Base-by-base conservation (phyloP, 2,797 vertebrate genomes). In the Poeciliopsis turneri region DNA sequence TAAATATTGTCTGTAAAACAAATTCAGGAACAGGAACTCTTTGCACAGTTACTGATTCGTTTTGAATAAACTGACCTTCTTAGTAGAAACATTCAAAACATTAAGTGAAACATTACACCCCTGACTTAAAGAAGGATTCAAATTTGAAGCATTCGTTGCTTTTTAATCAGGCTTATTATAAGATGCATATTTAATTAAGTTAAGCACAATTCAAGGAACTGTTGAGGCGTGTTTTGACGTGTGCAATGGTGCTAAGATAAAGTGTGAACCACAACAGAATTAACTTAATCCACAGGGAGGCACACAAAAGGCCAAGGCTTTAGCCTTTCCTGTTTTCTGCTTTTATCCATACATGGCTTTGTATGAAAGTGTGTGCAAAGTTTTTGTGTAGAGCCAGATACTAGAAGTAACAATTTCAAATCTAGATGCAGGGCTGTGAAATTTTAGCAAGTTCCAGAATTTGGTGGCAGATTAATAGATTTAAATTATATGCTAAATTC, bases 261-360 rank as follows among this genome's bases (percentile, higher is more conserved):
- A 89, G 68, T 83, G 78, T 80, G 86, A 85, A 87, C 83, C 64
- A 66, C 55, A 84, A 86, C 75, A 74, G 55, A 74, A 64, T 64
- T n/a, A 75, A 55, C 79, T 82, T 55, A 87, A 86, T 77, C 74
- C 74, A 72, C 30, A 13, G 71, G 74, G 76, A 89, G 68, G 41
- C 59, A 49, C 39, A 61, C 20, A 15, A 28, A 68, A n/a, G 76
- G 49, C 53, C 41, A 78, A 78, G 69, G 55, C 69, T 64, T 46
- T 47, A n/a, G 41, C 25, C 45, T 61, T 85, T 43, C n/a, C 46
- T 77, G 47, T 78, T 72, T 84, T 77, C 78, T 30, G 16, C 25
- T 51, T 83, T 39, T 78, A 71, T 73, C 28, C 72, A 23, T 45
- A 76, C 69, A 45, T 25, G 46, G 36, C 59, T 75, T n/a, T 66